A percentile compares a stretch with the other conserved stretches of the same genome.
These are phyloP conservation scores for Scatophagus argus DNA, from an alignment of 2,113 vertebrate genomes.

Conservation along the genomic window DNA sequence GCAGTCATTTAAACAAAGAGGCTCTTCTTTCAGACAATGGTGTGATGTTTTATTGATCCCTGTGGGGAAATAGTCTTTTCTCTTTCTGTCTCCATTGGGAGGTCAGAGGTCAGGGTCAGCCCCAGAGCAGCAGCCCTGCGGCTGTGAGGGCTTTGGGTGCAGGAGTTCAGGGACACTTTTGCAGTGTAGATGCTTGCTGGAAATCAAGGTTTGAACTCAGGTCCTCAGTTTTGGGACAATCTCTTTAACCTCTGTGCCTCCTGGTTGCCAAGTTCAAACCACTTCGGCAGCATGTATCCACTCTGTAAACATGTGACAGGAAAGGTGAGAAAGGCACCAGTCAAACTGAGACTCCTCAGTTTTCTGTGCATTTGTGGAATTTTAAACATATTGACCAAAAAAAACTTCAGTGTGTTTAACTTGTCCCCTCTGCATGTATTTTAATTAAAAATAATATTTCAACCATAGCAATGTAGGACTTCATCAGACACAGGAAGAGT, in stretches of 20 bases:
- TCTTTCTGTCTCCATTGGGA: neutral
- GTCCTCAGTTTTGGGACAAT: conserved; percentile 8
- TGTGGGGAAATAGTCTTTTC: conserved; percentile 5
- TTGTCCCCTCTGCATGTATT: neutral
- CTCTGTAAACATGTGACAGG: conserved; percentile 32
- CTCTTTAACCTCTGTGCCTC: conserved; percentile 19
- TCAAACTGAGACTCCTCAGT: neutral
- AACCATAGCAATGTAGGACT: too few relatives aligned
- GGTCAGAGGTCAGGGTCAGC: conserved; percentile 40
- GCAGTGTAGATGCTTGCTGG: neutral
- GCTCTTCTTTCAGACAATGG: neutral
- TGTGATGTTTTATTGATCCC: conserved; percentile 36
- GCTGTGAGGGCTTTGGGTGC: neutral
- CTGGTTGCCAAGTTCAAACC: conserved; percentile 30
- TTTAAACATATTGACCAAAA: neutral
- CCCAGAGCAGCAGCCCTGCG: conserved; percentile 20
- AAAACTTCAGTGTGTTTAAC: too few relatives aligned
- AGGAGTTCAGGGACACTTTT: conserved; percentile 18
- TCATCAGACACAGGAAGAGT: neutral
- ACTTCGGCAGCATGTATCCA: conserved; percentile 2
- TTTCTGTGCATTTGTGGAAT: neutral
- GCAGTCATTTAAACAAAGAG: conserved; percentile 5
- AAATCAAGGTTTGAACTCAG: neutral
- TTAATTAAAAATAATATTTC: neutral
- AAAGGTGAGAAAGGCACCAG: neutral